Conservation (phyloP, 2,888 invertebrate species). For the Chesias legatella region DNA sequence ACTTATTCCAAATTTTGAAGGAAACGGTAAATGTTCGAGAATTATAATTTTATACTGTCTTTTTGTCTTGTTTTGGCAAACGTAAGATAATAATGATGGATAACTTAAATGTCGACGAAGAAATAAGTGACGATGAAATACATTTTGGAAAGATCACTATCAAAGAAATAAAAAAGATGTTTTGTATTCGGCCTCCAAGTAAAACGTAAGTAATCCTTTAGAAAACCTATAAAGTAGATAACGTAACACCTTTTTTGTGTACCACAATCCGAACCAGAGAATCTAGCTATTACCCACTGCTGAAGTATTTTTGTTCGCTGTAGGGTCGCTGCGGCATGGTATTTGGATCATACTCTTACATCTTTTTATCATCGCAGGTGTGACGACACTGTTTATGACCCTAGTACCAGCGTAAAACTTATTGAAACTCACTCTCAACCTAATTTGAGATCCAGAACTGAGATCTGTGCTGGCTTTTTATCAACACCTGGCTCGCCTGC, state of each 20-base stretch:
- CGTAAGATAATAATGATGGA: not conserved
- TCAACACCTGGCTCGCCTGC: constrained; percentile 18
- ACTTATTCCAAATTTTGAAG: too few species aligned
- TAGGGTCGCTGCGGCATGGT: not conserved
- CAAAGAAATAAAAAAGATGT: constrained; percentile 51
- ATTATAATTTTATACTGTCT: not conserved
- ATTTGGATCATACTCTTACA: not conserved
- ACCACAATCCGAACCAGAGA: too few species aligned
- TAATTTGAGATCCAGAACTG: constrained; percentile 32
- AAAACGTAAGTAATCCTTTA: constrained; percentile 38
- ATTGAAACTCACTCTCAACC: constrained; percentile 61
- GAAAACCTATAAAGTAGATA: too few species aligned
- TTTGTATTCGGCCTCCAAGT: constrained; percentile 32
- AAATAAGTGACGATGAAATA: constrained; percentile 51
- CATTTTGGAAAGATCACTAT: constrained; percentile 54
- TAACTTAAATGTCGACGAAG: constrained; percentile 18
- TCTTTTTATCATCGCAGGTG: constrained; percentile 4
- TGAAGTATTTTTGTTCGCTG: too few species aligned
- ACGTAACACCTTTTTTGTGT: too few species aligned
- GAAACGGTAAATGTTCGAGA: too few species aligned
- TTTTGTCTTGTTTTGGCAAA: not conserved
- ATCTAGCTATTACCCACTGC: too few species aligned
- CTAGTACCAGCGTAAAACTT: constrained; percentile 45
- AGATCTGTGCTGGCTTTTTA: constrained; percentile 16
- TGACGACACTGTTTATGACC: constrained; percentile 17